These are phyloP conservation scores for Intellagama lesueurii DNA, from an alignment of 2,797 vertebrate species.

Conservation along the genomic window DNA sequence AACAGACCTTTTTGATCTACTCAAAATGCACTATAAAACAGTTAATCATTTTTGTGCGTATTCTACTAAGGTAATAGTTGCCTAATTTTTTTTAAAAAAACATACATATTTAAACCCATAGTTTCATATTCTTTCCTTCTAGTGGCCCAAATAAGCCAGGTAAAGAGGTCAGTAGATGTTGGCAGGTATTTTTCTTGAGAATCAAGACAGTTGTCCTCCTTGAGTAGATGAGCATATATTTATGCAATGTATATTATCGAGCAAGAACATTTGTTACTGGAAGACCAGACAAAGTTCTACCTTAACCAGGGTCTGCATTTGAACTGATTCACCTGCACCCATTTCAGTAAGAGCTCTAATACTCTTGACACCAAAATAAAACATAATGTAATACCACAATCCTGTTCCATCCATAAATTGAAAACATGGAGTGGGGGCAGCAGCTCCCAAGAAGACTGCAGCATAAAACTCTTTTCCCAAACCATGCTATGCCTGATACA, in stretches of 20 bases:
- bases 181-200: constrained; percentile 27
- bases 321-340: constrained; percentile 38
- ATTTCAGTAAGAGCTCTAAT: constrained; percentile 48
- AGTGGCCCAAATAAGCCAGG: constrained; percentile 28
- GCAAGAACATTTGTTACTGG: constrained; percentile 43
- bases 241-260: constrained; percentile 38
- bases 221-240: constrained; percentile 27
- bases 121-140: neutral
- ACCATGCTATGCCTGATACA: neutral
- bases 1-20: constrained; percentile 41
- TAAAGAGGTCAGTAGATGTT: constrained; percentile 36
- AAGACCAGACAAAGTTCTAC: constrained; percentile 55
- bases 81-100: constrained; percentile 29
- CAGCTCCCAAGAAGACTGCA: neutral
- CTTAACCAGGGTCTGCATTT: constrained; percentile 42
- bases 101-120: constrained; percentile 35
- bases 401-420: neutral
- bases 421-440: neutral
- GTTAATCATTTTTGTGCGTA: constrained; percentile 12
- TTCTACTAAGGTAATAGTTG: constrained; percentile 39
- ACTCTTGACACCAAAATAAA: constrained; percentile 57
- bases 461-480: neutral
- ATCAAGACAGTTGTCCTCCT: constrained; percentile 42
- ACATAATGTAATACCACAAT: neutral
- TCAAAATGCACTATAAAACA: constrained; percentile 49